phyloP scores from a whole-genome alignment of 1,140 invertebrate genomes.

The Agrypnia vestita region DNA sequence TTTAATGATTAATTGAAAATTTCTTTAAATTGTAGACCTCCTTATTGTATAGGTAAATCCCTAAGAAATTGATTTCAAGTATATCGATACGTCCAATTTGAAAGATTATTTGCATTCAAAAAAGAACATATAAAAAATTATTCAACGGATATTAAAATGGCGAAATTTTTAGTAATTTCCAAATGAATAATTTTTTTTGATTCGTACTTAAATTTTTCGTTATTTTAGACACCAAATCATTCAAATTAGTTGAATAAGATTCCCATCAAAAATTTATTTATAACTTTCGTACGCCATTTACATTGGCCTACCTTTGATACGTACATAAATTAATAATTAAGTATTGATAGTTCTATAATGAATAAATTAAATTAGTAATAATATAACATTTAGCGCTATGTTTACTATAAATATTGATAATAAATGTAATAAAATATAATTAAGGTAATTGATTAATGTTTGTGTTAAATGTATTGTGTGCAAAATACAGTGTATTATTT shows the following conservation, averaged over 20 bases:
- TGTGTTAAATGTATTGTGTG: slow-evolving; percentile 62
- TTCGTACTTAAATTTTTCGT: slow-evolving; percentile 20
- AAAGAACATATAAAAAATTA: no score
- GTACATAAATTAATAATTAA: slow-evolving; percentile 54
- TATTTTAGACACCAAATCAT: slow-evolving; percentile 30
- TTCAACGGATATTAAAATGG: no score
- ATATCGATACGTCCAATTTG: no score
- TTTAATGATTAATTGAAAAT: no score
- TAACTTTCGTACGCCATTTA: neutral
- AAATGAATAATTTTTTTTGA: no score
- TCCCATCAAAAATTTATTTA: slow-evolving; percentile 15
- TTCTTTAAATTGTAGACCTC: no score
- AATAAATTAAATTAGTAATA: slow-evolving; percentile 58
- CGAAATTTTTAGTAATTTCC: no score
- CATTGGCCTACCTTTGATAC: slow-evolving; percentile 47
- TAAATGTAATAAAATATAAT: slow-evolving; percentile 60
- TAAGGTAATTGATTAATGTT: slow-evolving; percentile 61
- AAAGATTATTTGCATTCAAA: no score
- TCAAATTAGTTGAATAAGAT: slow-evolving; percentile 2
- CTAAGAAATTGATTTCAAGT: no score
- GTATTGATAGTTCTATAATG: slow-evolving; percentile 58
- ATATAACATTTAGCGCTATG: slow-evolving; percentile 55
- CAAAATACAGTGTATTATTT: slow-evolving; percentile 62
- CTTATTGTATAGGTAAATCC: no score
- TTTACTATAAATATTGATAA: slow-evolving; percentile 61